phyloP scores from a whole-genome alignment of 2,888 invertebrate genomes.

The Cephus sareptanus region DNA sequence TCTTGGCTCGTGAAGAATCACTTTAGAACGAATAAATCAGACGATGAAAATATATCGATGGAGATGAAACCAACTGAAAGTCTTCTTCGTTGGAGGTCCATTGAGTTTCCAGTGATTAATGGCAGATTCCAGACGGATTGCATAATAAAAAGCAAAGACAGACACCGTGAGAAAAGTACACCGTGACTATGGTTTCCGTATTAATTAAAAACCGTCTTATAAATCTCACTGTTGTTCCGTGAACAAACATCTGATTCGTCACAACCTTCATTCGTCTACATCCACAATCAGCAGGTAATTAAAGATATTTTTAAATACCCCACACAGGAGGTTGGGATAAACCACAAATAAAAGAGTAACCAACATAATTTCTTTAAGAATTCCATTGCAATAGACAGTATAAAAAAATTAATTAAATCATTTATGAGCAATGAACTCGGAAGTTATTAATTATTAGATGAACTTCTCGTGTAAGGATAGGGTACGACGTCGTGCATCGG shows the following conservation, averaged over 20 bases:
- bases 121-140: background rate
- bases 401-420: background rate
- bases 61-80: background rate
- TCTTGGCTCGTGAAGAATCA: background rate
- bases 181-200: background rate
- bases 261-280: background rate
- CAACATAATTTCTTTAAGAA: background rate
- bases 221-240: background rate
- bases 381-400: background rate
- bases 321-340: background rate
- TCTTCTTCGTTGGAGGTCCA: background rate
- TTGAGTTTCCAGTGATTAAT: background rate
- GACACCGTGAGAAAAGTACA: background rate
- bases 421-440: background rate
- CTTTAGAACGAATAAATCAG: background rate
- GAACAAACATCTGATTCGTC: background rate
- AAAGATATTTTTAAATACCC: background rate
- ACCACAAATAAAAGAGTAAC: background rate
- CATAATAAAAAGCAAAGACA: background rate
- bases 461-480: background rate
- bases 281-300: background rate
- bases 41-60: background rate
- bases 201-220: background rate
- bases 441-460: background rate
- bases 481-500: background rate